These are phyloP conservation scores for Lepeophtheirus salmonis DNA, from an alignment of 1,140 invertebrate species.

Conservation along the genomic window DNA sequence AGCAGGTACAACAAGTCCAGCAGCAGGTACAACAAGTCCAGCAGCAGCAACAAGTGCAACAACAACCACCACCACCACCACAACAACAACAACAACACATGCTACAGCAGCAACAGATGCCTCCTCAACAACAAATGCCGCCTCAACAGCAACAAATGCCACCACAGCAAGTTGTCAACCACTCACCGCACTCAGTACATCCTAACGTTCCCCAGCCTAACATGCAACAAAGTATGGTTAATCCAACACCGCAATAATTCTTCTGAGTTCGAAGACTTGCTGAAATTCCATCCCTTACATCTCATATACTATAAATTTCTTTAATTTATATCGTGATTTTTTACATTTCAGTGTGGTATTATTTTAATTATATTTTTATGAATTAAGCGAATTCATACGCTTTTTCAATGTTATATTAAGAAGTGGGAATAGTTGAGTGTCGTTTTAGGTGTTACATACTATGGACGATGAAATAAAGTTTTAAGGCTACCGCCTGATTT, in stretches of 20 bases:
- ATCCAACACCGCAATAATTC: not conserved
- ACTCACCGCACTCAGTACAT: not conserved
- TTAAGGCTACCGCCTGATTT: too few species aligned
- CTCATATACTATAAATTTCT: too few species aligned
- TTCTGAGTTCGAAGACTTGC: too few species aligned
- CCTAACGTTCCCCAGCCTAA: not conserved
- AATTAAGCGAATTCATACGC: too few species aligned
- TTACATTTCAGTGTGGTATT: too few species aligned
- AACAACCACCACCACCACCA: slow-evolving; percentile 15
- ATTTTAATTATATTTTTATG: too few species aligned
- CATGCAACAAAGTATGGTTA: not conserved
- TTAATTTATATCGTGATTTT: too few species aligned
- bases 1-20: slow-evolving; percentile 7
- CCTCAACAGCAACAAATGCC: not conserved
- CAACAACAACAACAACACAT: slow-evolving; percentile 12
- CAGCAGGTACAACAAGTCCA: not conserved
- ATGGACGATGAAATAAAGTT: too few species aligned
- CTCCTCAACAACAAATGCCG: not conserved
- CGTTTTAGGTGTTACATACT: too few species aligned
- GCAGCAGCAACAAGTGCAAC: slow-evolving; percentile 18
- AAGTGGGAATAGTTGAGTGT: too few species aligned
- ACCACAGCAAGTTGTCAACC: not conserved
- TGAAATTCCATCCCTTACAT: too few species aligned
- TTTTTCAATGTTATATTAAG: too few species aligned
- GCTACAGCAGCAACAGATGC: slow-evolving; percentile 5